Evolutionary conservation across 2,888 invertebrate species (phyloP).

Genomic region (Rotaria socialis): DNA sequence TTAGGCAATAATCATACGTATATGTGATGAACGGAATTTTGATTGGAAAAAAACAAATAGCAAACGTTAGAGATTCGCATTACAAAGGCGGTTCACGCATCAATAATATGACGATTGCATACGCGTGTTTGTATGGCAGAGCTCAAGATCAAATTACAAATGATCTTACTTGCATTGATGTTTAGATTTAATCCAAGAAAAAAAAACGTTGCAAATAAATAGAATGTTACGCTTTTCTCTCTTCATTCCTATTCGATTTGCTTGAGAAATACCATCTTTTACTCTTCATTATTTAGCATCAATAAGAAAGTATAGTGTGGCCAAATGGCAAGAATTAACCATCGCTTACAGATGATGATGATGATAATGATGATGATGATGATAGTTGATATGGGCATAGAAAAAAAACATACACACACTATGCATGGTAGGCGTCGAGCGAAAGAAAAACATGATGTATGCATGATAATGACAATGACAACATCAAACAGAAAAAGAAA

Average conservation of each 20-base stretch:
- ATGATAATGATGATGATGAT: background rate
- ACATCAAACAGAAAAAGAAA: background rate
- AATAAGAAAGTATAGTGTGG: background rate
- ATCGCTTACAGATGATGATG: constrained; percentile 23
- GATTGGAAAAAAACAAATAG: constrained; percentile 20
- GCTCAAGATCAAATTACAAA: background rate
- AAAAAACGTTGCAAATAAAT: background rate
- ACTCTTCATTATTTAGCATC: background rate
- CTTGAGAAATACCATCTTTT: constrained; percentile 14
- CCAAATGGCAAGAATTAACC: constrained; percentile 23
- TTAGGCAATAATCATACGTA: background rate
- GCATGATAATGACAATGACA: background rate
- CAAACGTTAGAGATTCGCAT: constrained; percentile 13
- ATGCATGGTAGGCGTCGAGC: background rate
- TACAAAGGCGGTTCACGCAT: constrained; percentile 21
- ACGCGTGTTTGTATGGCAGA: constrained; percentile 1
- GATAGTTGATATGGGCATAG: constrained; percentile 4
- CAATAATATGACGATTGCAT: constrained; percentile 11
- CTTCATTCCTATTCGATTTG: background rate
- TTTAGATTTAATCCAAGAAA: background rate
- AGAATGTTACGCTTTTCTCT: background rate
- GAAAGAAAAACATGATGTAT: background rate
- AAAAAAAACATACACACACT: background rate
- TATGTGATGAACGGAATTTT: constrained; percentile 22
- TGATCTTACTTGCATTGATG: background rate